Percentiles rank a stretch among this genome's conserved stretches.
These are phyloP conservation scores for Mechanitis mazaeus DNA, from an alignment of 2,888 invertebrate genomes.

Conservation along the genomic window DNA sequence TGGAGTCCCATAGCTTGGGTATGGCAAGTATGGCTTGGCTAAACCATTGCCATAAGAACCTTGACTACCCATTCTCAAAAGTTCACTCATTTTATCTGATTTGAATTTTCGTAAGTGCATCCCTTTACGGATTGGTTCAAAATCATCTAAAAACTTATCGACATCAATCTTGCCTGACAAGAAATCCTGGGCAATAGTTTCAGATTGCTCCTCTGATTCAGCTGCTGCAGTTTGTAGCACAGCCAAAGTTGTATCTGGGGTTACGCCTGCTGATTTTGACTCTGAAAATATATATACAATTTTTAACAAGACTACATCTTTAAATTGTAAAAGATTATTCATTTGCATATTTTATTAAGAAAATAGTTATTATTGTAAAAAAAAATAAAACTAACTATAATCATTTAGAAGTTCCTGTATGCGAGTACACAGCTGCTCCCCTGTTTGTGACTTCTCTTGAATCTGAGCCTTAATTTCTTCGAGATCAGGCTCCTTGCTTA, in stretches of 20 bases:
- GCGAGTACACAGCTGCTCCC: conserved; percentile 79
- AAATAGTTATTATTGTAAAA: too few species aligned
- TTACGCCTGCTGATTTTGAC: conserved; percentile 84
- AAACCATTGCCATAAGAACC: conserved; percentile 59
- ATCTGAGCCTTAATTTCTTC: conserved; percentile 84
- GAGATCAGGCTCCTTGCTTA: conserved; percentile 89
- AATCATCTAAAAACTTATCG: conserved; percentile 91
- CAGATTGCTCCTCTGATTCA: conserved; percentile 95
- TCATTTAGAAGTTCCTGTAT: conserved; percentile 87
- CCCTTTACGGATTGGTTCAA: conserved; percentile 80
- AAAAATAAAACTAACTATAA: conserved; percentile 79
- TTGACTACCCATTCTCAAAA: conserved; percentile 70
- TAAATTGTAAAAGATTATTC: conserved; percentile 1
- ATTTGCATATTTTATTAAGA: too few species aligned
- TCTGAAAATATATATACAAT: conserved; percentile 68
- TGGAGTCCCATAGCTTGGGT: conserved; percentile 56
- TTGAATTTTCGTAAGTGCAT: conserved; percentile 87
- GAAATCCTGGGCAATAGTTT: conserved; percentile 88
- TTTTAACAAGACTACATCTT: not conserved
- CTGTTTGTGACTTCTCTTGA: conserved; percentile 80
- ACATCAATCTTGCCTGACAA: conserved; percentile 82
- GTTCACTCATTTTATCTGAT: conserved; percentile 93
- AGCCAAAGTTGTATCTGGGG: conserved; percentile 90
- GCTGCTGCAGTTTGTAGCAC: conserved; percentile 93
- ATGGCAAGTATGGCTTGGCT: conserved; percentile 62